Evolutionary conservation across 2,113 vertebrate genomes (phyloP), one percentile per base, ranked within the genome.

Genomic region (Nestor notabilis): DNA sequence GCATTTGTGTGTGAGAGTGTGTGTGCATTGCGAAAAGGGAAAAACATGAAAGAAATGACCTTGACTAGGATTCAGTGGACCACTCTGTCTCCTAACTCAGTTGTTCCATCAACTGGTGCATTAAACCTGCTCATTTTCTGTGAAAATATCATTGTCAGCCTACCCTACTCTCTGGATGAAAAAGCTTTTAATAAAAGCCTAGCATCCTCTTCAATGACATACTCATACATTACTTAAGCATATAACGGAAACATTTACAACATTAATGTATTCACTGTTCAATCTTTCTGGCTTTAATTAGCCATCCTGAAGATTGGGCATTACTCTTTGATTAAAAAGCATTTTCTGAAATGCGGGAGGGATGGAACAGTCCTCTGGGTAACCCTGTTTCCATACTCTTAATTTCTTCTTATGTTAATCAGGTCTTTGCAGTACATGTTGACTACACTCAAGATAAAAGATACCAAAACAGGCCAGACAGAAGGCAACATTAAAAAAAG

Each of bases 201-300:
- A 61, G 12, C 13, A 78, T 52, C 14, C 5, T 90, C 28, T 79
- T 83, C 43, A 64, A 61, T 64, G 14, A 28, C 14, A 31, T 80
- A 68, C 18, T 86, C 41, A 24, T 60, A 68, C 53, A 77, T 60
- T 55, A 63, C 68, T 92, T 83, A 78, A 56, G 53, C 29, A 90
- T 64, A 61, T 66, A 87, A 76, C 4, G 3, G 65, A 93, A 95
- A 52, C 24, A 63, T 91, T 86, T 87, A 41, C 60, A 91, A 55
- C 24, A 63, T 90, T 75, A 84, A 93, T 92, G 12, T 60, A 94
- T 95, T 95, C 70, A 69, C 28, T 74, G 11, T 83, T 96, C 79
- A 94, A 29, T 94, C 81, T 94, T 81, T 31, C 49, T 87, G 49
- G 14, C 5, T 84, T 95, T 97, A 97, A 96, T 96, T 95, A 96